Evolutionary conservation across 2,113 vertebrate species (phyloP).

Genomic region (Panthera leo): DNA sequence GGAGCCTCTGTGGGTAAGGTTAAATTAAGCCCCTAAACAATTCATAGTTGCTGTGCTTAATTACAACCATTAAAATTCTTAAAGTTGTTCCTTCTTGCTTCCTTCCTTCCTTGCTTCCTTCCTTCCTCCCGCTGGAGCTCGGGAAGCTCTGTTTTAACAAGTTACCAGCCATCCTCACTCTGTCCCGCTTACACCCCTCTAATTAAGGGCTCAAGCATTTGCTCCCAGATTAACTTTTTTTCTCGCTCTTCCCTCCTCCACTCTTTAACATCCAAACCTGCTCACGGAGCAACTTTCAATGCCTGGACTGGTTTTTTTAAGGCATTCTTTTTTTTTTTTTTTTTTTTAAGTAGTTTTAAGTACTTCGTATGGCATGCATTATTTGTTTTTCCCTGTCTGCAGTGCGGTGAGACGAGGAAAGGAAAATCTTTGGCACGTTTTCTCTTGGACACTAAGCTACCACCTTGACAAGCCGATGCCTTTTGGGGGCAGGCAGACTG

Average conservation of each 20-base stretch:
- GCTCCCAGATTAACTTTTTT: slow-evolving; percentile 84
- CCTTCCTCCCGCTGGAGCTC: slow-evolving; percentile 82
- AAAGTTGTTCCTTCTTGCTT: slow-evolving; percentile 91
- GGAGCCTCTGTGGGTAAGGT: slow-evolving; percentile 85
- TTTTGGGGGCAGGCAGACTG: slow-evolving; percentile 1
- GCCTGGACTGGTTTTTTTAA: slow-evolving; percentile 65
- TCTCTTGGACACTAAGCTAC: background rate
- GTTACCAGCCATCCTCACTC: slow-evolving; percentile 83
- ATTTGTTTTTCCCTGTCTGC: slow-evolving; percentile 60
- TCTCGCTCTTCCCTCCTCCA: slow-evolving; percentile 71
- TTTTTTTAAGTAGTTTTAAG: slow-evolving; percentile 66
- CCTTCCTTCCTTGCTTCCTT: slow-evolving; percentile 87
- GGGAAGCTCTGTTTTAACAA: slow-evolving; percentile 90
- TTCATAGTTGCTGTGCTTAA: slow-evolving; percentile 90
- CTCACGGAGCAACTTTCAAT: slow-evolving; percentile 69
- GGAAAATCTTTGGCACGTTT: slow-evolving; percentile 62
- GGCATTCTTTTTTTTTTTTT: background rate
- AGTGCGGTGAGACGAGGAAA: slow-evolving; percentile 41
- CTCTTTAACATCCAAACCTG: slow-evolving; percentile 65
- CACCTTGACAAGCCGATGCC: background rate
- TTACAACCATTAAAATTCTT: slow-evolving; percentile 93
- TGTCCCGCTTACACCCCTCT: slow-evolving; percentile 81
- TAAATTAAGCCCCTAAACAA: slow-evolving; percentile 90
- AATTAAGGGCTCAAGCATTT: slow-evolving; percentile 85
- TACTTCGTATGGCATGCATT: slow-evolving; percentile 16